phyloP scores from a whole-genome alignment of 2,113 vertebrate genomes.

The Poeciliopsis prolifica region DNA sequence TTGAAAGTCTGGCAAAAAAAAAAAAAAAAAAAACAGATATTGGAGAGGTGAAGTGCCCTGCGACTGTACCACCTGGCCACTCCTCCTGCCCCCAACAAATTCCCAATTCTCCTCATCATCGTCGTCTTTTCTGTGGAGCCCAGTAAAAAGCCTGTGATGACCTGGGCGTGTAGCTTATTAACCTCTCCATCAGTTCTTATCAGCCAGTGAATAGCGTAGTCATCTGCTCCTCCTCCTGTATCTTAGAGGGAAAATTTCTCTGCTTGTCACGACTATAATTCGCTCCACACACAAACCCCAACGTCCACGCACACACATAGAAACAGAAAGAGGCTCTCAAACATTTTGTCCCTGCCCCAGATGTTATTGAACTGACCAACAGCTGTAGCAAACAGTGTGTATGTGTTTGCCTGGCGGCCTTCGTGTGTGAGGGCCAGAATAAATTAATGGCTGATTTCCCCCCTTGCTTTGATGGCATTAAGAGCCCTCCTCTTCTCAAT shows the following conservation, averaged over 20 bases:
- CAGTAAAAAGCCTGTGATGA: slow-evolving; percentile 71
- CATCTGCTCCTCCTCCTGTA: slow-evolving; percentile 67
- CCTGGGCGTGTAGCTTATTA: slow-evolving; percentile 79
- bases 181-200: slow-evolving; percentile 79
- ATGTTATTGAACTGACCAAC: slow-evolving; percentile 94
- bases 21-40: slow-evolving; percentile 30
- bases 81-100: slow-evolving; percentile 4
- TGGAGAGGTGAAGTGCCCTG: slow-evolving; percentile 25
- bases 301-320: slow-evolving; percentile 17
- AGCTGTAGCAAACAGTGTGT: slow-evolving; percentile 74
- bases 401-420: slow-evolving; percentile 9
- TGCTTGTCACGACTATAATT: slow-evolving; percentile 63
- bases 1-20: slow-evolving; percentile 32
- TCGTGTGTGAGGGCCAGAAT: slow-evolving; percentile 82
- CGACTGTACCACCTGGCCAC: neutral
- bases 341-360: slow-evolving; percentile 62
- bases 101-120: slow-evolving; percentile 37
- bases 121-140: slow-evolving; percentile 61
- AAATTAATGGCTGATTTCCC: slow-evolving; percentile 98
- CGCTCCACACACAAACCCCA: slow-evolving; percentile 54
- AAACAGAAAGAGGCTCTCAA: slow-evolving; percentile 16
- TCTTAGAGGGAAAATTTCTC: slow-evolving; percentile 60
- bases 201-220: slow-evolving; percentile 72
- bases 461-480: slow-evolving; percentile 99
- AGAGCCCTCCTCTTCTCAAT: slow-evolving; percentile 94